Percentiles rank a stretch among this genome's conserved stretches.
Evolutionary conservation across 2,888 invertebrate genomes (phyloP).

Genomic region (Ennomos quercinarius): DNA sequence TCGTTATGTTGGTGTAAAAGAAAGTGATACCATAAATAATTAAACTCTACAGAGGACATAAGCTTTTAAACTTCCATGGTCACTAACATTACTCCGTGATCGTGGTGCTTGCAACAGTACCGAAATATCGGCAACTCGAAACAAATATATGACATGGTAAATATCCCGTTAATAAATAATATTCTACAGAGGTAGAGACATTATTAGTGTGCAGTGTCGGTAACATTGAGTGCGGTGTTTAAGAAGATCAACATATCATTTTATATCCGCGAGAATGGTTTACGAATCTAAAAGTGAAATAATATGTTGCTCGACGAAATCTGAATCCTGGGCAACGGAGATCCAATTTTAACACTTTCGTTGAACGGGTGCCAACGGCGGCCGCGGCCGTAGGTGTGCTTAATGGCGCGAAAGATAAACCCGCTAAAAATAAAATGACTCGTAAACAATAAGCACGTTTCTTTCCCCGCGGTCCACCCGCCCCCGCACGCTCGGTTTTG

Average conservation of each 20-base stretch:
- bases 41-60: too few species aligned
- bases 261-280: slow-evolving; percentile 20
- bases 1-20: too few species aligned
- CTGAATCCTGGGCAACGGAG: slow-evolving; percentile 60
- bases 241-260: background rate
- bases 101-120: too few species aligned
- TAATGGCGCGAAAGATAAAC: slow-evolving; percentile 80
- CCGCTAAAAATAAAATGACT: slow-evolving; percentile 74
- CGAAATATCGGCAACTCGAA: too few species aligned
- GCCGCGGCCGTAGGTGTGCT: slow-evolving; percentile 69
- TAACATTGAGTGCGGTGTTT: slow-evolving; percentile 1
- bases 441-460: slow-evolving; percentile 80
- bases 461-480: slow-evolving; percentile 56
- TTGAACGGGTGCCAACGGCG: slow-evolving; percentile 76
- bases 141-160: too few species aligned
- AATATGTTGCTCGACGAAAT: slow-evolving; percentile 45
- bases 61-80: too few species aligned
- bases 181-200: too few species aligned
- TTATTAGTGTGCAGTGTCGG: background rate
- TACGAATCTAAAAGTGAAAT: slow-evolving; percentile 34
- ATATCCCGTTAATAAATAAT: too few species aligned
- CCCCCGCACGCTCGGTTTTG: slow-evolving; percentile 50
- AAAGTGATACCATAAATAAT: too few species aligned
- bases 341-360: slow-evolving; percentile 78
- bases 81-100: too few species aligned